Evolutionary conservation across 2,113 vertebrate species (phyloP), one percentile per base, ranked within the genome.

Genomic region (Monopterus albus): DNA sequence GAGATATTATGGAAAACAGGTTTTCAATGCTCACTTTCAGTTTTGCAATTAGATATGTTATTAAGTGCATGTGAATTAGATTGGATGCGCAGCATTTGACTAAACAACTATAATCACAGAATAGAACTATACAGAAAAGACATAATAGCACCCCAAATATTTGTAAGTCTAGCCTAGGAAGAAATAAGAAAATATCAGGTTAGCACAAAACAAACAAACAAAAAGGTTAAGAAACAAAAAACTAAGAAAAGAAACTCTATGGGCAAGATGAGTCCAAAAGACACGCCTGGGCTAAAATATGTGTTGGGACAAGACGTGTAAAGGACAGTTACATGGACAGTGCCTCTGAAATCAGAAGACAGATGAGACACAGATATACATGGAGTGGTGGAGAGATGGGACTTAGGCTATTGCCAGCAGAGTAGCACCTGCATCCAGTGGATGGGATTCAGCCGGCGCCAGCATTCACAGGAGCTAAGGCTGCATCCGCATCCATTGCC

Each of bases 401-500:
- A 57, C 23, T 39, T 56, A 43, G 40, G 36, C 46, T 29, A 26
- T 17, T 26, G 12, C 15, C 35, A 7, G 20, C 21, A 33, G 26
- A n/a, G 31, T 38, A 66, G 57, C 29, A 63, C 28, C 70, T 78
- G 61, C 45, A 33, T 82, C 61, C 40, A 74, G 42, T 20, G 26
- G 63, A 67, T 38, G 40, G 39, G 33, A 68, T 79, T 70, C 28
- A 64, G 52, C 25, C 11, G 11, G 49, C 40, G 29, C 39, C 49
- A 4, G 21, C 62, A 61, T 66, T 53, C 45, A 55, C 55, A 35
- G 59, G 72, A 69, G 65, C 61, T 36, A 53, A 59, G 51, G 51
- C 60, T 73, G 46, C 81, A 72, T 78, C 65, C 36, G 25, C 53
- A 55, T 68, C 56, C 46, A 49, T 25, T 77, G 61, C 81, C 65